Evolutionary conservation across 2,113 vertebrate genomes (phyloP).

Genomic region (Callopanchax toddi): DNA sequence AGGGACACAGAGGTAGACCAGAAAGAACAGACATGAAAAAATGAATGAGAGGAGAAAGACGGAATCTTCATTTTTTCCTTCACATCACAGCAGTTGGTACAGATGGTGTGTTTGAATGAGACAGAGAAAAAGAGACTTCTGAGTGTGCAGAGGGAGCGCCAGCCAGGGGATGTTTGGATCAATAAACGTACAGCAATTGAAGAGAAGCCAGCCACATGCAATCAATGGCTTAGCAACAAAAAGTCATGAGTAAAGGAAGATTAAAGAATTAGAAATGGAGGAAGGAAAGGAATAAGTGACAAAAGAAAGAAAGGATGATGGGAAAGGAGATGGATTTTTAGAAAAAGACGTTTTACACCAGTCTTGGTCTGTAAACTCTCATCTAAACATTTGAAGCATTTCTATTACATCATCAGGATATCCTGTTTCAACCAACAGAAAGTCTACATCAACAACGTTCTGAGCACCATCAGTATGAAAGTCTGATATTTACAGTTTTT

Average conservation of each 20-base stretch:
- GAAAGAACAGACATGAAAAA: not conserved
- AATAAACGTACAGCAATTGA: not conserved
- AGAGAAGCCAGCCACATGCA: not conserved
- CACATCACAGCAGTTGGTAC: conserved; percentile 27
- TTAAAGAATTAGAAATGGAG: not conserved
- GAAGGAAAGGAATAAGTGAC: no score
- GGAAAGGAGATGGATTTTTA: no score
- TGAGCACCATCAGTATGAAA: no score
- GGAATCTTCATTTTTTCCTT: conserved; percentile 18
- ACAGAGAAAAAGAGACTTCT: conserved; percentile 1
- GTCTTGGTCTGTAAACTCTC: no score
- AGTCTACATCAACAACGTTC: no score
- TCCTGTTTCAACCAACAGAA: no score
- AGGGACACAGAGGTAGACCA: conserved; percentile 9
- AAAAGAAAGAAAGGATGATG: no score
- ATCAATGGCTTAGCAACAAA: not conserved
- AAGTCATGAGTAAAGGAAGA: not conserved
- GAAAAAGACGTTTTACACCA: no score
- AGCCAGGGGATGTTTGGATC: not conserved
- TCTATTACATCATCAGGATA: no score
- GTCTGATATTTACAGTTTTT: no score
- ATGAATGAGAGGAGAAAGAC: conserved; percentile 16
- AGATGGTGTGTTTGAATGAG: conserved; percentile 7
- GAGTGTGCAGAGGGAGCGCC: not conserved
- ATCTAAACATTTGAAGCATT: no score